A percentile compares a stretch with the other conserved stretches of the same genome.
Evolutionary conservation across 2,888 invertebrate genomes (phyloP).

Genomic region (Hypomecis atomaria): DNA sequence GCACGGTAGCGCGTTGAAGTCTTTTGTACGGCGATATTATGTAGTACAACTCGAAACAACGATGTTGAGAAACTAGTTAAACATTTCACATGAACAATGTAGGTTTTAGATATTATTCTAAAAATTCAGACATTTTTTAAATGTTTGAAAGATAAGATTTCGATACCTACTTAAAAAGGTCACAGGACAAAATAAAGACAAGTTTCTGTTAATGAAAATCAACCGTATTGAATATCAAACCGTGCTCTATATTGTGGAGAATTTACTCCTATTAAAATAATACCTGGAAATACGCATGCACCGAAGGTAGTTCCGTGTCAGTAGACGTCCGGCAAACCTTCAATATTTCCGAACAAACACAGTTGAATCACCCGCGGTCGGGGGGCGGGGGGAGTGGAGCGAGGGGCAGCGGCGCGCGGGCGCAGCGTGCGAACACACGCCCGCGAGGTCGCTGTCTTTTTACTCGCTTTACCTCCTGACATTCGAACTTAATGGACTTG

Average conservation of each 20-base stretch:
- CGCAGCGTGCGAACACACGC: conserved; percentile 66
- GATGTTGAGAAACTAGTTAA: too few relatives aligned
- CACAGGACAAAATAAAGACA: too few relatives aligned
- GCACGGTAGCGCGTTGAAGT: conserved; percentile 56
- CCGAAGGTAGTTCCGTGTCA: conserved; percentile 81
- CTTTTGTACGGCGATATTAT: conserved; percentile 51
- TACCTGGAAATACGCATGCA: conserved; percentile 77
- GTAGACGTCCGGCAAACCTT: conserved; percentile 83
- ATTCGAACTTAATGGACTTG: conserved; percentile 80
- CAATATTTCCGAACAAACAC: conserved; percentile 79
- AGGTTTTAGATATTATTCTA: too few relatives aligned
- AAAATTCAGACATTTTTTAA: too few relatives aligned
- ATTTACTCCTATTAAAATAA: conserved; percentile 57
- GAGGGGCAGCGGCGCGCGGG: conserved; percentile 39
- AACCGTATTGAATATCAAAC: too few relatives aligned
- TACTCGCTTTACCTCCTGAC: conserved; percentile 78
- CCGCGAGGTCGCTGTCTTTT: conserved; percentile 77
- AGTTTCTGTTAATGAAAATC: too few relatives aligned
- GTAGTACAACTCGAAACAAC: background rate
- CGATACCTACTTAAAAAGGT: too few relatives aligned
- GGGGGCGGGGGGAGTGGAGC: conserved; percentile 27
- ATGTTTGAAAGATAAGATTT: too few relatives aligned
- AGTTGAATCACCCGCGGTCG: conserved; percentile 66
- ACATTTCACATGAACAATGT: too few relatives aligned
- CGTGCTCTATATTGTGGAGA: conserved; percentile 53